Conservation (phyloP, 2,888 invertebrate genomes). For the Rotaria sp. region DNA sequence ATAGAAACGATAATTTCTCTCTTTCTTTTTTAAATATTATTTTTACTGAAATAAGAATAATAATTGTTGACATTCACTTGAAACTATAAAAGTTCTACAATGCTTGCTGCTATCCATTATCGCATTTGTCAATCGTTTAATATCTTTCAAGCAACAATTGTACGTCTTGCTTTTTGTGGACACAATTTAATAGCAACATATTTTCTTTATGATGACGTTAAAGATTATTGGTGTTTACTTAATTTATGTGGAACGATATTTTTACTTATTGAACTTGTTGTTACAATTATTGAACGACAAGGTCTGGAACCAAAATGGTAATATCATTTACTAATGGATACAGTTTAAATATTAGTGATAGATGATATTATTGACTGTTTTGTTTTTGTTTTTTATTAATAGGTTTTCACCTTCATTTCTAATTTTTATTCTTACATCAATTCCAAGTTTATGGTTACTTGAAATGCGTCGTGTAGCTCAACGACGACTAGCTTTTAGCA, state of each 20-base stretch:
- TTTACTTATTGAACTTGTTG: slow-evolving; percentile 34
- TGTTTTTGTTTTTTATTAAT: background rate
- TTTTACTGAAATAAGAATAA: background rate
- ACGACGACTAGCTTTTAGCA: background rate
- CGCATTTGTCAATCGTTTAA: slow-evolving; percentile 34
- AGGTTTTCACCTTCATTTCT: slow-evolving; percentile 47
- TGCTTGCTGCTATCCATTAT: background rate
- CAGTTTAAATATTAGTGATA: too few relatives aligned
- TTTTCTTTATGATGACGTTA: slow-evolving; percentile 36
- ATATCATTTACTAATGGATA: background rate
- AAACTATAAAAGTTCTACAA: background rate
- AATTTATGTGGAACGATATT: slow-evolving; percentile 35
- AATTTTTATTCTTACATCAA: slow-evolving; percentile 45
- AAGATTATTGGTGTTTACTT: slow-evolving; percentile 39
- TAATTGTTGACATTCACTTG: background rate
- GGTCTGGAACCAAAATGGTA: slow-evolving; percentile 39
- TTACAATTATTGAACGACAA: slow-evolving; percentile 35
- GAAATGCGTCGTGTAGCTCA: slow-evolving; percentile 43
- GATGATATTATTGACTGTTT: too few relatives aligned
- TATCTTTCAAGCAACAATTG: slow-evolving; percentile 35
- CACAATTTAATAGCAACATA: slow-evolving; percentile 32
- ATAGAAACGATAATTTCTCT: background rate
- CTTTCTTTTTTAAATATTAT: background rate
- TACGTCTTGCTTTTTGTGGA: slow-evolving; percentile 32
- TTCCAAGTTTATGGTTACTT: slow-evolving; percentile 47